phyloP scores from a whole-genome alignment of 1,140 invertebrate species.

The Pomacea maculata region DNA sequence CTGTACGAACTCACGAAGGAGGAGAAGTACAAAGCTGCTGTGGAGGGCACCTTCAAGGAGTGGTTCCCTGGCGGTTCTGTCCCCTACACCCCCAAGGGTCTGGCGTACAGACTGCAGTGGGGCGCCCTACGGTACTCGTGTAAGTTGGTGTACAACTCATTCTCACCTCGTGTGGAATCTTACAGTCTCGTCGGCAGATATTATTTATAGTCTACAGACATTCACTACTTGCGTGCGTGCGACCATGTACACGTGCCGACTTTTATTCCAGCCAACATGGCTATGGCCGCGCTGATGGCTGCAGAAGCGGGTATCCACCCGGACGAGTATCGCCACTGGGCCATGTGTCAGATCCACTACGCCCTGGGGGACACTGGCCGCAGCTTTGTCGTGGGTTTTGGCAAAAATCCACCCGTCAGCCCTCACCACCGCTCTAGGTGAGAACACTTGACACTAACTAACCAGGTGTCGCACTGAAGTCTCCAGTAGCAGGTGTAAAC shows the following conservation, averaged over 20 bases:
- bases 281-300: conserved; percentile 52
- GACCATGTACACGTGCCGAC: no score
- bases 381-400: conserved; percentile 75
- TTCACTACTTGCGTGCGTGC: neutral
- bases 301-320: conserved; percentile 47
- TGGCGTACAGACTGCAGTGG: conserved; percentile 48
- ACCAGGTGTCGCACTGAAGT: no score
- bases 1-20: conserved; percentile 51
- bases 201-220: neutral
- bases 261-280: conserved; percentile 51
- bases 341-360: conserved; percentile 73
- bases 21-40: conserved; percentile 39
- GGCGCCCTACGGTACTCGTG: conserved; percentile 47
- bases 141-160: conserved; percentile 19
- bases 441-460: no score
- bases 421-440: conserved; percentile 57
- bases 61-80: conserved; percentile 57
- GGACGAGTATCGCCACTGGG: conserved; percentile 67
- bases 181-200: neutral
- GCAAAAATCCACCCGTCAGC: conserved; percentile 69
- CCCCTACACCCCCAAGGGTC: conserved; percentile 52
- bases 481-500: no score
- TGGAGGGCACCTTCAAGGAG: conserved; percentile 43
- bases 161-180: neutral
- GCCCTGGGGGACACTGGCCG: conserved; percentile 72